Percentiles rank a stretch among this genome's conserved stretches.
Conservation (phyloP, 2,888 invertebrate species). For the Girardia tigrina region DNA sequence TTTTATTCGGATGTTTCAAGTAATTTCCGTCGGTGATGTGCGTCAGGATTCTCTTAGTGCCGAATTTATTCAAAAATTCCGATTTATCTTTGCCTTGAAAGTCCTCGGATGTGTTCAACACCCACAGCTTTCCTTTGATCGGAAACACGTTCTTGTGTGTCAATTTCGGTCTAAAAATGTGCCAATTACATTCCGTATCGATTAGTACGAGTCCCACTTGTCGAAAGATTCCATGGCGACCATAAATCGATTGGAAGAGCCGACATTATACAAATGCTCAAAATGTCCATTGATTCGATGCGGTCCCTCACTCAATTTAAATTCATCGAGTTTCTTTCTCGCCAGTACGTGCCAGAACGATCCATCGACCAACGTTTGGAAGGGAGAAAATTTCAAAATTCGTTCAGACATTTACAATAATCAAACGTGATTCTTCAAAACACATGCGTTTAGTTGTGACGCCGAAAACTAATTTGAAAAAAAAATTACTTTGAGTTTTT, state of each 20-base stretch:
- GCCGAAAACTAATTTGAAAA: no score
- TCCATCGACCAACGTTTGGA: neutral
- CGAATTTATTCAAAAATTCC: slow-evolving; percentile 1
- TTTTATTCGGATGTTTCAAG: neutral
- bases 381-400: slow-evolving; percentile 5
- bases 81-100: neutral
- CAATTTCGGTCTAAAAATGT: neutral
- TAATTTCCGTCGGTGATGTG: neutral
- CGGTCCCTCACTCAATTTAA: neutral
- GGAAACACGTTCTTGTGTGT: neutral
- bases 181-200: neutral
- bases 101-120: neutral
- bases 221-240: neutral
- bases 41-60: neutral
- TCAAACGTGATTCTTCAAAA: no score
- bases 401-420: no score
- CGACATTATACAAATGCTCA: neutral
- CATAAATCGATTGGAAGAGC: slow-evolving; percentile 1
- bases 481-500: no score
- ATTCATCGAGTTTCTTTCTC: neutral
- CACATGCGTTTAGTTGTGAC: no score
- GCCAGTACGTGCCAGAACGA: neutral
- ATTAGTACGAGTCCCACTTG: neutral
- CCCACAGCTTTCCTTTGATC: neutral
- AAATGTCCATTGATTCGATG: neutral